A percentile compares a stretch with the other conserved stretches of the same genome.
These are phyloP conservation scores for Camelus bactrianus DNA, from an alignment of 2,113 vertebrate species.

Conservation along the genomic window DNA sequence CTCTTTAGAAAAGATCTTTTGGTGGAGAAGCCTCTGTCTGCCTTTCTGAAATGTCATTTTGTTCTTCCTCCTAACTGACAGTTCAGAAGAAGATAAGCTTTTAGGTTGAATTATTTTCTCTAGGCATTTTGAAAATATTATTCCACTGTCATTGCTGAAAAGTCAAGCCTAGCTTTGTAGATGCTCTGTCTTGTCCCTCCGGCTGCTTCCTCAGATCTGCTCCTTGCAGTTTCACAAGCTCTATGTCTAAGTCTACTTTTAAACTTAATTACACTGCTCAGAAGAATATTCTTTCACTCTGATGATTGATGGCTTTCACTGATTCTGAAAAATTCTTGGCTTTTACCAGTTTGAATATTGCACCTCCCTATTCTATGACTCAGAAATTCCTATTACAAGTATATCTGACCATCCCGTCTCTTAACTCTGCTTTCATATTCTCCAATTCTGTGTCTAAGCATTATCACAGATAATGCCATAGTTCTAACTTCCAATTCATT, in stretches of 20 bases:
- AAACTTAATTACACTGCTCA: not conserved
- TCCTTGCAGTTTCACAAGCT: not conserved
- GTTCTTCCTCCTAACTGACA: not conserved
- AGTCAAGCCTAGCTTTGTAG: not conserved
- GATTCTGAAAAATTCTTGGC: not conserved
- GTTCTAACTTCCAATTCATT: not conserved
- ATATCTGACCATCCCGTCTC: not conserved
- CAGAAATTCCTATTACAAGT: not conserved
- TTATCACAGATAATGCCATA: not conserved
- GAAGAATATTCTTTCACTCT: not conserved
- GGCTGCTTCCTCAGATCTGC: not conserved
- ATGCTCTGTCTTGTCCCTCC: not conserved
- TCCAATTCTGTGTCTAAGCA: not conserved
- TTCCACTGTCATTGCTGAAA: not conserved
- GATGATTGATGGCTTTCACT: not conserved
- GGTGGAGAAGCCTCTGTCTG: not conserved
- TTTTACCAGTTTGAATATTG: not conserved
- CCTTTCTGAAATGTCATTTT: not conserved
- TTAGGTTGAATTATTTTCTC: not conserved
- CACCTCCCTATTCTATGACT: not conserved
- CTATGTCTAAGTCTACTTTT: not conserved
- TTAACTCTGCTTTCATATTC: not conserved
- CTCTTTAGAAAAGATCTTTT: not conserved
- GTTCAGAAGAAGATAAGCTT: not conserved
- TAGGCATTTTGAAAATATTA: not conserved